phyloP scores from a whole-genome alignment of 1,140 invertebrate genomes.

The Sipha flava region DNA sequence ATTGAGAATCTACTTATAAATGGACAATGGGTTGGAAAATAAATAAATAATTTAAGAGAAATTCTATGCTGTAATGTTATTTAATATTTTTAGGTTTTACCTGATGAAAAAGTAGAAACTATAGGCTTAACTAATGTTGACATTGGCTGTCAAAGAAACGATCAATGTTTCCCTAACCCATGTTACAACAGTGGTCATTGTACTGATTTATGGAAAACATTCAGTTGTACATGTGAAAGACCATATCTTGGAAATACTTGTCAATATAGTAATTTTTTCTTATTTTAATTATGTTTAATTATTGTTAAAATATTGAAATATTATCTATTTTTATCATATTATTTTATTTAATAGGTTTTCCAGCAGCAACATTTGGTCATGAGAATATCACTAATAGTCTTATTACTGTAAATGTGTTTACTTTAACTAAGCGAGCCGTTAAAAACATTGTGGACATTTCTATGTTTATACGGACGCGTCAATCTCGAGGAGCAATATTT shows the following conservation, averaged over 20 bases:
- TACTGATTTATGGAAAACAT: slow-evolving; percentile 80
- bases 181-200: slow-evolving; percentile 79
- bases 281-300: background rate
- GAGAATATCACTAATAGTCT: slow-evolving; percentile 66
- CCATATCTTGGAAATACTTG: slow-evolving; percentile 80
- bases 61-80: background rate
- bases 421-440: slow-evolving; percentile 58
- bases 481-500: slow-evolving; percentile 74
- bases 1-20: slow-evolving; percentile 84
- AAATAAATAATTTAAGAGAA: background rate
- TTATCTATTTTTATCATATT: background rate
- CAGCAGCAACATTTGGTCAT: slow-evolving; percentile 82
- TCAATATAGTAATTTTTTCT: slow-evolving; percentile 61
- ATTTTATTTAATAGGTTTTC: slow-evolving; percentile 54
- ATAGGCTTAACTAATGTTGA: slow-evolving; percentile 48
- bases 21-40: slow-evolving; percentile 57
- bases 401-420: slow-evolving; percentile 60
- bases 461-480: slow-evolving; percentile 82
- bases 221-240: slow-evolving; percentile 72
- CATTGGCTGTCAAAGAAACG: slow-evolving; percentile 62
- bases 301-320: background rate
- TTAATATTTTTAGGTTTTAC: slow-evolving; percentile 42
- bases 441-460: slow-evolving; percentile 76
- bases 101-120: slow-evolving; percentile 38
- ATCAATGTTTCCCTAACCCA: slow-evolving; percentile 76